phyloP scores from a whole-genome alignment of 2,888 invertebrate genomes.

The Caenorhabditis imperialis region DNA sequence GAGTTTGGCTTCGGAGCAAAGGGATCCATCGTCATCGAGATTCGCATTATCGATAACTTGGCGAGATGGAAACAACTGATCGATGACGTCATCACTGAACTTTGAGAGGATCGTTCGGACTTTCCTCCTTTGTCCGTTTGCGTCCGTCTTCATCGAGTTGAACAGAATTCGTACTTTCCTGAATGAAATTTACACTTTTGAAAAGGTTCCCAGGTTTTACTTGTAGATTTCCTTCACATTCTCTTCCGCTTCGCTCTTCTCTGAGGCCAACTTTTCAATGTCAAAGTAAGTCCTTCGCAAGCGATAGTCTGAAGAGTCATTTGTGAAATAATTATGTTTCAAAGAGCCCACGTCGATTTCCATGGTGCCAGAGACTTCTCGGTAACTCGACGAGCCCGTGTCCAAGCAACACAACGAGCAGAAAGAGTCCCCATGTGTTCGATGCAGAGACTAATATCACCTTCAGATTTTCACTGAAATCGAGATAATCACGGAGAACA shows the following conservation, averaged over 20 bases:
- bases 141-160: slow-evolving; percentile 82
- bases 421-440: slow-evolving; percentile 98
- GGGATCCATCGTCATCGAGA: neutral
- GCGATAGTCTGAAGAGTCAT: slow-evolving; percentile 67
- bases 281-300: slow-evolving; percentile 77
- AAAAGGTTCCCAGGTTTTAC: too few species aligned
- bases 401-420: slow-evolving; percentile 90
- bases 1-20: slow-evolving; percentile 78
- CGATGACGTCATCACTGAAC: slow-evolving; percentile 62
- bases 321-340: too few species aligned
- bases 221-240: slow-evolving; percentile 92
- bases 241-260: slow-evolving; percentile 97
- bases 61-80: slow-evolving; percentile 58
- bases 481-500: too few species aligned
- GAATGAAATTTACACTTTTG: neutral
- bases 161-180: slow-evolving; percentile 89
- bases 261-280: slow-evolving; percentile 82
- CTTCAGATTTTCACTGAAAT: slow-evolving; percentile 85
- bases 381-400: slow-evolving; percentile 95
- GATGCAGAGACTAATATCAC: slow-evolving; percentile 97
- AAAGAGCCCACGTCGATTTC: slow-evolving; percentile 63
- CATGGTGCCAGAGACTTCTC: slow-evolving; percentile 88
- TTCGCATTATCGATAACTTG: slow-evolving; percentile 51
- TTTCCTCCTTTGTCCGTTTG: slow-evolving; percentile 62
- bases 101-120: slow-evolving; percentile 67